Evolutionary conservation across 2,888 invertebrate genomes (phyloP), one percentile per base, ranked within the genome.

Genomic region (Chrysomela aeneicollis): DNA sequence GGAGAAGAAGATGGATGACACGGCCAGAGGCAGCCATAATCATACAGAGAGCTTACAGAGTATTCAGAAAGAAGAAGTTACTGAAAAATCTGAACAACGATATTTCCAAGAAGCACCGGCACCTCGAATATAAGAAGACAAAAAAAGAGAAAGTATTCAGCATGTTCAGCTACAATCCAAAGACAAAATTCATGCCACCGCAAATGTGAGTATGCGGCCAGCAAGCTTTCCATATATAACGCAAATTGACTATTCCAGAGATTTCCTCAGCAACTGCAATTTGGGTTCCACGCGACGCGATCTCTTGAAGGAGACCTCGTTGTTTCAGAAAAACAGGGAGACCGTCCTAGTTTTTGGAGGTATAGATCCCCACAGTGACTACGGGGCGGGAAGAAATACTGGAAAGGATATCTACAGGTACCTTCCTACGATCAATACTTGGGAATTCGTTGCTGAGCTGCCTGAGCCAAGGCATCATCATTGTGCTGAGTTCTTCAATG

Each of bases 391-490:
- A 0, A 83, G 85, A 19, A 89, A 89, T 69, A 86, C 86, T 1
- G 90, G 89, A 5, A 88, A 86, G 75, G 87, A 88, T 75, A 88
- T 91, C 51, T 83, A 81, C 70, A 71, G 87, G 71, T 90, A 87
- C 71, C 85, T 87, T 70, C 86, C 88, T 0, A 84, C 85, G 8
- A 83, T 82, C 5, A 89, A 90, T 77, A 80, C 83, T 15, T 92
- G 92, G 92, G 88, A 89, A 72, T 84, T 85, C 72, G 88, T 90
- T 0, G 89, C 89, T 2, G 87, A 87, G 67, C 84, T 92, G 66
- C 91, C 91, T 0, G 88, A 89, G 74, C 89, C 91, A 0, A 84
- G 91, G 64, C 89, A 90, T 76, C 89, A 90, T 76, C 91, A 91
- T 77, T 87, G 88, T 0, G 87, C 88, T 0, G 87, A 86, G 15